phyloP scores from a whole-genome alignment of 2,797 vertebrate genomes.

The Myotis planiceps region DNA sequence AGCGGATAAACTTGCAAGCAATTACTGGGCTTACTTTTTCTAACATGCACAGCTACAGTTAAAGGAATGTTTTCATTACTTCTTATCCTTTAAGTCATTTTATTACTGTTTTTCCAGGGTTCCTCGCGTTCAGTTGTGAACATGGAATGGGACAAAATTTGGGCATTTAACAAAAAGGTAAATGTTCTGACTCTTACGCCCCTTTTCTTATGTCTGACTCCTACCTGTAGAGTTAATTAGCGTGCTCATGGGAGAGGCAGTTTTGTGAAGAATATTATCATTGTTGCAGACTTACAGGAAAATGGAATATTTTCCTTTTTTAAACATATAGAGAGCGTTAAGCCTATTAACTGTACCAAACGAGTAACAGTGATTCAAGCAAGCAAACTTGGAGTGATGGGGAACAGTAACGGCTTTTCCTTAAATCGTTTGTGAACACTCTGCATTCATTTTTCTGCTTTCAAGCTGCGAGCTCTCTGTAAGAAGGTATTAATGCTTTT shows the following conservation, averaged over 20 bases:
- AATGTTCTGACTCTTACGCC: background rate
- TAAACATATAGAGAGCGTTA: slow-evolving; percentile 72
- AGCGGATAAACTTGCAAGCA: background rate
- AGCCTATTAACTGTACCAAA: slow-evolving; percentile 74
- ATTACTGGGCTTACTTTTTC: background rate
- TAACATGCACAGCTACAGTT: background rate
- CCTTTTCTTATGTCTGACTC: background rate
- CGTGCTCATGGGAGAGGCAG: slow-evolving; percentile 76
- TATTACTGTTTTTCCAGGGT: slow-evolving; percentile 87
- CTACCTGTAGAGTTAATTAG: slow-evolving; percentile 62
- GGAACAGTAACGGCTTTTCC: slow-evolving; percentile 81
- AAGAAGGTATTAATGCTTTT: slow-evolving; percentile 95
- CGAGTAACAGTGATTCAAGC: slow-evolving; percentile 73
- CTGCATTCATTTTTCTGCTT: slow-evolving; percentile 99
- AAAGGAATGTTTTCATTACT: background rate
- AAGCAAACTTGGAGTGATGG: slow-evolving; percentile 61
- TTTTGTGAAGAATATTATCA: slow-evolving; percentile 74
- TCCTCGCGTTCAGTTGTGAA: slow-evolving; percentile 98
- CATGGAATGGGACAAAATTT: slow-evolving; percentile 99
- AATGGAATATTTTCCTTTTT: slow-evolving; percentile 86
- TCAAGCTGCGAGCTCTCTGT: slow-evolving; percentile 99
- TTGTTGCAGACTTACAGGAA: slow-evolving; percentile 85
- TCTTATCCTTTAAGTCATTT: slow-evolving; percentile 23
- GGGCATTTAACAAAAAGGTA: slow-evolving; percentile 99
- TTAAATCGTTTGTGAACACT: slow-evolving; percentile 93